Conservation (phyloP, 2,888 invertebrate species). For the Mythimna pallens region DNA sequence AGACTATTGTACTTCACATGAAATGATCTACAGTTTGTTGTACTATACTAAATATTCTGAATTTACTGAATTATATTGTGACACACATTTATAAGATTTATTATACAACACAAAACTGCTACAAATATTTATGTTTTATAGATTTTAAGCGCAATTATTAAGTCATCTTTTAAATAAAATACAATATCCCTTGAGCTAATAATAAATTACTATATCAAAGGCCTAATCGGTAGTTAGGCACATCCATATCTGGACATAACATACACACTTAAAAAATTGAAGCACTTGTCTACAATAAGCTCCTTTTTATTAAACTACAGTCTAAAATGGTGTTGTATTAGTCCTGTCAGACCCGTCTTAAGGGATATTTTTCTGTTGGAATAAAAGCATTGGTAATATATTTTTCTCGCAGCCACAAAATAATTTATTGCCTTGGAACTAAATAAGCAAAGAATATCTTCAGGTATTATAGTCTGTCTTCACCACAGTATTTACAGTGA, state of each 20-base stretch:
- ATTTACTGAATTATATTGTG: constrained; percentile 51
- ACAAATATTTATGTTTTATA: constrained; percentile 68
- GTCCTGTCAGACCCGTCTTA: constrained; percentile 57
- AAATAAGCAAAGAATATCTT: constrained; percentile 34
- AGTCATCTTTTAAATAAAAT: constrained; percentile 54
- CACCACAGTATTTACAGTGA: constrained; percentile 63
- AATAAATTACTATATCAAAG: constrained; percentile 60
- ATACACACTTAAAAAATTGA: constrained; percentile 68
- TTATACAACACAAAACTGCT: constrained; percentile 72
- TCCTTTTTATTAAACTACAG: constrained; percentile 74
- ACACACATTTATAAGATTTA: constrained; percentile 58
- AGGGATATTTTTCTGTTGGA: constrained; percentile 16
- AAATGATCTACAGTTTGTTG: constrained; percentile 56
- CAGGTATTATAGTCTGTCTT: constrained; percentile 24
- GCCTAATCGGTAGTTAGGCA: constrained; percentile 63
- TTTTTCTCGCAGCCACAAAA: constrained; percentile 11
- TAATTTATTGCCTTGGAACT: constrained; percentile 14
- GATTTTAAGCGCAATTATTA: constrained; percentile 63
- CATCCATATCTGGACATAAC: constrained; percentile 57
- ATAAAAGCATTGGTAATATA: constrained; percentile 13
- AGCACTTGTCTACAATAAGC: constrained; percentile 76
- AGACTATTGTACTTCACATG: constrained; percentile 65
- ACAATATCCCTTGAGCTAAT: constrained; percentile 62
- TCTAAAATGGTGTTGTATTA: constrained; percentile 68
- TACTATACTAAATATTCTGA: constrained; percentile 56